Base-by-base conservation (phyloP, 2,797 vertebrate genomes). In the Loriculus beryllinus region DNA sequence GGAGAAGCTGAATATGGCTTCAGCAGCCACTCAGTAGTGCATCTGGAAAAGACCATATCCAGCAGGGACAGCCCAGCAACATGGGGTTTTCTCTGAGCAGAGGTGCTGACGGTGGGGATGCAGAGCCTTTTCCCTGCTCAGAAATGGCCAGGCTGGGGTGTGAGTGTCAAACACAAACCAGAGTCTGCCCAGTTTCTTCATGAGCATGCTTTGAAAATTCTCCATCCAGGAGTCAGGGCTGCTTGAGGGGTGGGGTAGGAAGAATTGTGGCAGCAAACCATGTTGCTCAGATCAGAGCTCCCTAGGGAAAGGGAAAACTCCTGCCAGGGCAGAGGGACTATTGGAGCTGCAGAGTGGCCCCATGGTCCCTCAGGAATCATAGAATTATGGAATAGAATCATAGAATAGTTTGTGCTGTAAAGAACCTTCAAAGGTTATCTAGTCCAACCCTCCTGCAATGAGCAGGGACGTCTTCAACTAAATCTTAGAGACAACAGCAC, bases 181-280 rank as follows among this genome's bases (percentile, higher is more conserved):
- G 45, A 64, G 52, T 23, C 49, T 37, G 47, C 4, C 10, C 23
- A 10, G 8, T 28, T 37, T 83, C 52, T 65, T 69, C 12, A 14
- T 25, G 29, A 62, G 3, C 26, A 5, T 4, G 8, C 12, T 71
- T 29, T 68, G 52, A 82, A 91, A 88, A 64, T n/a, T 43, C n/a
- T 78, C 33, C 35, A 39, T 39, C n/a, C 11, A 23, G 31, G 31
- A 85, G 20, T 31, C 62, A 29, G 13, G 31, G 31, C n/a, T 69
- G 22, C 8, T 1, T n/a, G 49, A 84, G 10, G 16, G 5, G 13
- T 16, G 6, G 78, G 14, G 3, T 45, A 22, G 52, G 49, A 88
- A 86, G 54, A 57, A 21, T 35, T 14, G 35, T 0, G 0, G 5
- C 60, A 77, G 12, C 2, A 3, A 76, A 81, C 40, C 8, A 21